Percentiles rank a stretch among this genome's conserved stretches.
phyloP scores from a whole-genome alignment of 2,888 invertebrate genomes.

The Thymelicus sylvestris region DNA sequence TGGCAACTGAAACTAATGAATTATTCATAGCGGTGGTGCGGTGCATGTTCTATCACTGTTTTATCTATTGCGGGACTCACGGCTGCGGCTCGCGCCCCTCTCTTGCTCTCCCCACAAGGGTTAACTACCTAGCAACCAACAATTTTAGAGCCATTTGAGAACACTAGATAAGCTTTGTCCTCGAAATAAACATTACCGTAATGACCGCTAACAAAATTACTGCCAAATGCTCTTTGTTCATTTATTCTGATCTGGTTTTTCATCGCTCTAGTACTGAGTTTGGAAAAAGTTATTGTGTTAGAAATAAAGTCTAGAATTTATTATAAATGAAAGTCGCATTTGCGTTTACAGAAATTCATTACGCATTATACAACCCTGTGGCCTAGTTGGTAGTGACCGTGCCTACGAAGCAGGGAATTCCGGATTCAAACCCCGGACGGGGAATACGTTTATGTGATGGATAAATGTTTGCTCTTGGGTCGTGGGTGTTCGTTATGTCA shows the following conservation, averaged over 20 bases:
- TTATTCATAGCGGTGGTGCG: conserved; percentile 83
- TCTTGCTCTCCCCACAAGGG: conserved; percentile 64
- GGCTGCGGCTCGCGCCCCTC: conserved; percentile 61
- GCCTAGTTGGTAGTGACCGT: too few species aligned
- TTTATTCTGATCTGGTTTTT: conserved; percentile 47
- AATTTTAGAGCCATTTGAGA: conserved; percentile 79
- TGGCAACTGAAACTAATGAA: conserved; percentile 85
- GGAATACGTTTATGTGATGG: too few species aligned
- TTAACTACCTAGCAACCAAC: conserved; percentile 80
- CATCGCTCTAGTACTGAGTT: background rate
- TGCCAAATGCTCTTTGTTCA: conserved; percentile 56
- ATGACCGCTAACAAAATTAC: conserved; percentile 70
- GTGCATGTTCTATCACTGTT: conserved; percentile 86
- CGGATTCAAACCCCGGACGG: too few species aligned
- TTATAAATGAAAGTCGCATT: too few species aligned
- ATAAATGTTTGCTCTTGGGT: too few species aligned
- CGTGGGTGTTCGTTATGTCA: too few species aligned
- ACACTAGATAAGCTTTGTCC: conserved; percentile 77
- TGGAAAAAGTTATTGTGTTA: background rate
- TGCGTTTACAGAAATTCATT: too few species aligned
- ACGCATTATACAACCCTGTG: too few species aligned
- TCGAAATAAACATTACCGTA: conserved; percentile 78
- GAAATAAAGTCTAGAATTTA: background rate
- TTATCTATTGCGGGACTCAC: conserved; percentile 83
- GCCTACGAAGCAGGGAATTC: too few species aligned